Evolutionary conservation across 2,113 vertebrate species (phyloP).

Genomic region (Rhea americana): DNA sequence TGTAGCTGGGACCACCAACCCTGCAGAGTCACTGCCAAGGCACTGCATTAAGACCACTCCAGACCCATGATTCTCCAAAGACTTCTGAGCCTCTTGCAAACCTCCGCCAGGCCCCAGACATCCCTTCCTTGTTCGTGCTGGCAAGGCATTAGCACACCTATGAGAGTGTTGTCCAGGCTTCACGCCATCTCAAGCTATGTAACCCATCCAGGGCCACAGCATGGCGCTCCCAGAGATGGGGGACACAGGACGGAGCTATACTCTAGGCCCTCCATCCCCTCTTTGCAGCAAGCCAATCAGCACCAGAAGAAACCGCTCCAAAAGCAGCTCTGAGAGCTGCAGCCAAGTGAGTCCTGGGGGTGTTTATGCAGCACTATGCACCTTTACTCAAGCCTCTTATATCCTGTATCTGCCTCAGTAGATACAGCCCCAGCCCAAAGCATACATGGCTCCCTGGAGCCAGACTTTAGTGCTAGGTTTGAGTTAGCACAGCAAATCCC

Average conservation of each 20-base stretch:
- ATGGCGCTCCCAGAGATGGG: no score
- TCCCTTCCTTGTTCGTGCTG: fast-evolving
- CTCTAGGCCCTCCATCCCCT: neutral
- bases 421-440: fast-evolving
- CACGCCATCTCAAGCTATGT: neutral
- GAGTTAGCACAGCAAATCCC: neutral
- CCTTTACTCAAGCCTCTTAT: neutral
- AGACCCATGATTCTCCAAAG: fast-evolving
- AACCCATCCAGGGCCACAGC: neutral
- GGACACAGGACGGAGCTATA: fast-evolving
- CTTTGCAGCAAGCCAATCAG: neutral
- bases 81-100: fast-evolving
- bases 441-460: neutral
- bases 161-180: fast-evolving
- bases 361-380: fast-evolving
- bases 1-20: neutral
- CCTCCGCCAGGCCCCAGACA: neutral
- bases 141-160: fast-evolving
- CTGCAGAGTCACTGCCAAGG: neutral
- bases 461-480: neutral
- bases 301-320: fast-evolving
- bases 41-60: no score
- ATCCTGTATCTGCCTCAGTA: neutral
- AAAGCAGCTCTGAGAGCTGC: fast-evolving
- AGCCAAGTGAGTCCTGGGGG: fast-evolving